Base-by-base conservation (phyloP, 2,888 invertebrate species). In the Drosophila demipolita region DNA sequence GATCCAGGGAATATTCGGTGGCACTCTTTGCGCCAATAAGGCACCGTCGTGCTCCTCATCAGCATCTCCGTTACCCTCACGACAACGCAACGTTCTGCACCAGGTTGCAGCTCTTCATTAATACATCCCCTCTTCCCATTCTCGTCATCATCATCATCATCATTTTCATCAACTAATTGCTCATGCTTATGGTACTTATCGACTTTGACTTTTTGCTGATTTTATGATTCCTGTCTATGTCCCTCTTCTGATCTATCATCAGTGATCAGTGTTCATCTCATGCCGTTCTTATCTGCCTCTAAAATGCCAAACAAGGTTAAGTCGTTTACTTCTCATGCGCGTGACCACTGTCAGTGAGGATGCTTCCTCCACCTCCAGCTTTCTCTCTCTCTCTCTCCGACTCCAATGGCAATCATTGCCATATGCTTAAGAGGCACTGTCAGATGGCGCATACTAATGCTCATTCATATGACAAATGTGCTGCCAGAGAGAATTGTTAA, bases 391-490 rank as follows among this genome's bases (percentile, higher is more conserved):
- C 68, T 89, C 12, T 26, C 58, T 60, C 59, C 26, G 36, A 68
- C 57, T 69, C 73, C 79, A 81, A 81, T 81, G 79, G 73, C 82
- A 77, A 71, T 59, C 74, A 82, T 83, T 89, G 89, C 84, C 85
- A 89, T 75, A 69, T 54, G 75, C 60, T 61, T 40, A 49, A 42
- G 35, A 53, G 50, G 66, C 45, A 63, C 79, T 72, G 78, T 73
- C 79, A 74, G 62, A 36, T 55, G 57, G 62, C 55, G 49, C 48
- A 62, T 75, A 45, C 75, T 63, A 60, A 78, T 61, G 65, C 66
- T 57, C 72, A 49, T 50, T 62, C 73, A 69, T 59, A 71, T 83
- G 83, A 83, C 73, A 81, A 87, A 81, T 89, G 68, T 50, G 15
- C 38, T 20, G 38, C 48, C 64, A 63, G 49, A 45, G 69, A 45